Evolutionary conservation across 2,797 vertebrate genomes (phyloP), one percentile per base, ranked within the genome.

Genomic region (Falco concolor): DNA sequence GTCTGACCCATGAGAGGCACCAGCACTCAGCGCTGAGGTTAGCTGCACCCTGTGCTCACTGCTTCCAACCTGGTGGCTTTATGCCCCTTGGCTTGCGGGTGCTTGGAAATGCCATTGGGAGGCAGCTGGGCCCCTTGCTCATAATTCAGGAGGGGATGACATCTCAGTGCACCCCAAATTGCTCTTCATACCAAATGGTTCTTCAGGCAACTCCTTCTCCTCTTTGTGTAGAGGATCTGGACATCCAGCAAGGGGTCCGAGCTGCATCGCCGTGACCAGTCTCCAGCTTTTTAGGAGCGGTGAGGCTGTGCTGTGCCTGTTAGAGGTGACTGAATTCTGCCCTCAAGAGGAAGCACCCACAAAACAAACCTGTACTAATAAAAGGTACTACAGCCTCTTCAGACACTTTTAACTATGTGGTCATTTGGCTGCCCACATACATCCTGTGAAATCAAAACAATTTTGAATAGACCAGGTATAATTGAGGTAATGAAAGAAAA

Each of bases 31-130:
- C 4, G 4, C 23, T 42, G 50, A 57, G 11, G 27, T 90, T 50
- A 65, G 47, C 32, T 45, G 38, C 28, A 45, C 20, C 38, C 21
- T 13, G 38, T 0, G 0, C 32, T 84, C 56, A 22, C 47, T 2
- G 3, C 14, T 80, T 87, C 42, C 18, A 23, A 25, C 32, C 17
- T 2, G 1, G 42, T 20, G 32, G 16, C 20, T 69, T 67, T n/a
- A 65, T 3, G 8, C 32, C 63, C 4, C 45, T 81, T 10, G 2
- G 38, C 49, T 87, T 17, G 6, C 10, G 45, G 34, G 18, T 3
- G 8, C 36, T 80, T 42, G 15, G 47, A 70, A 32, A 82, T 11
- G 28, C 53, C 44, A 9, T 10, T 0, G 0, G 19, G 32, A 79
- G 34, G 23, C 45, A 92, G 15, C 23, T 65, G 42, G 45, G 42